Percentiles rank a stretch among this genome's conserved stretches.
Evolutionary conservation across 2,888 invertebrate species (phyloP).

Genomic region (Drosophila anomalipes): DNA sequence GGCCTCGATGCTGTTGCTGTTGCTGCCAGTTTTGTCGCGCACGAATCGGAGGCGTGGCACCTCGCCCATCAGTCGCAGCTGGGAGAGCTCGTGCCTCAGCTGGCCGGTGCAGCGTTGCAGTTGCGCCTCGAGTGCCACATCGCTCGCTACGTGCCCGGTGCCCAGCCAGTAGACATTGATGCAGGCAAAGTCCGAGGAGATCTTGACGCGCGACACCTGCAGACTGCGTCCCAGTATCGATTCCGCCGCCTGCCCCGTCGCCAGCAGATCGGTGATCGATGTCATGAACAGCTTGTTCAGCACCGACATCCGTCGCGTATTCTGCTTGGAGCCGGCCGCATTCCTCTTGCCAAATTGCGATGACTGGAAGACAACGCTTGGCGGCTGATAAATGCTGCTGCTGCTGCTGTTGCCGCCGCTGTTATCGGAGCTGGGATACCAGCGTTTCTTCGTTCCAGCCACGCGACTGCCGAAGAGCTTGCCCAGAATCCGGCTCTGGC

Average conservation of each 20-base stretch:
- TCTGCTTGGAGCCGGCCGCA: constrained; percentile 85
- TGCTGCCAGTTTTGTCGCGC: constrained; percentile 88
- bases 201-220: constrained; percentile 90
- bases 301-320: constrained; percentile 88
- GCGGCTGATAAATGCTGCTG: constrained; percentile 27
- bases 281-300: constrained; percentile 93
- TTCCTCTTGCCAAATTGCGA: constrained; percentile 62
- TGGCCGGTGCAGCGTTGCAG: constrained; percentile 87
- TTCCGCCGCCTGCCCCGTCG: constrained; percentile 89
- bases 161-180: constrained; percentile 91
- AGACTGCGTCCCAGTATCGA: constrained; percentile 88
- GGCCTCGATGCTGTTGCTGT: constrained; percentile 87
- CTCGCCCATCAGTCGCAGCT: constrained; percentile 90
- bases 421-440: constrained; percentile 70
- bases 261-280: constrained; percentile 91
- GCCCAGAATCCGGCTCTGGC: constrained; percentile 81
- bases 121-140: constrained; percentile 86
- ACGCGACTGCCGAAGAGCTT: constrained; percentile 82
- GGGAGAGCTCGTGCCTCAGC: constrained; percentile 90
- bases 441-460: constrained; percentile 82
- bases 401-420: background rate
- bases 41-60: constrained; percentile 91
- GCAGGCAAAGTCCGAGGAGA: constrained; percentile 88
- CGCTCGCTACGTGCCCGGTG: constrained; percentile 83
- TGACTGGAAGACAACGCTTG: constrained; percentile 52